Evolutionary conservation across 2,113 vertebrate species (phyloP).

Genomic region (Acanthisitta chloris): DNA sequence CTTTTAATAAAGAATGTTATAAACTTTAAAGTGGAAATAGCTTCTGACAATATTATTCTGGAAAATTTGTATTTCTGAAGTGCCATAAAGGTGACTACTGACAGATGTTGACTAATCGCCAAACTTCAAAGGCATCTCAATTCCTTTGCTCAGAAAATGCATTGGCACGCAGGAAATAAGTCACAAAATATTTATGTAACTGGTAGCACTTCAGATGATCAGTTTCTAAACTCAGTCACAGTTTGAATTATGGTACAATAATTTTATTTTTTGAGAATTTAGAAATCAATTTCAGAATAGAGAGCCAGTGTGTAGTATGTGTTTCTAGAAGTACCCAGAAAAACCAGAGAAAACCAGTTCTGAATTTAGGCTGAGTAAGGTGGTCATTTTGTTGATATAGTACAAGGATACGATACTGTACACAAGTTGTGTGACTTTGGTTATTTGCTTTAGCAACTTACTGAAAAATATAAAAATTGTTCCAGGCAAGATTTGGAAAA

Average conservation of each 20-base stretch:
- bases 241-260: not conserved
- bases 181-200: not conserved
- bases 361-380: not conserved
- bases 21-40: not conserved
- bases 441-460: not conserved
- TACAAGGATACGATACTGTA: not conserved
- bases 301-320: not conserved
- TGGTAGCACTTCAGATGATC: not conserved
- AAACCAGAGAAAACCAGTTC: not conserved
- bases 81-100: not conserved
- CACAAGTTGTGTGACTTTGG: not conserved
- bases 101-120: not conserved
- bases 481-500: not conserved
- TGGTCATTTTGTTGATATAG: not conserved
- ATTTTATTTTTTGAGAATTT: not conserved
- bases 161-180: not conserved
- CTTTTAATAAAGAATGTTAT: not conserved
- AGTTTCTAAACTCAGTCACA: not conserved
- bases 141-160: not conserved
- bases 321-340: not conserved
- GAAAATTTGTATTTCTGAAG: not conserved
- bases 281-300: not conserved
- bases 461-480: not conserved
- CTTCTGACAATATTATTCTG: not conserved
- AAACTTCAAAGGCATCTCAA: not conserved